Evolutionary conservation across 2,888 invertebrate species (phyloP), one percentile per base, ranked within the genome.

Genomic region (Spialia ferax): DNA sequence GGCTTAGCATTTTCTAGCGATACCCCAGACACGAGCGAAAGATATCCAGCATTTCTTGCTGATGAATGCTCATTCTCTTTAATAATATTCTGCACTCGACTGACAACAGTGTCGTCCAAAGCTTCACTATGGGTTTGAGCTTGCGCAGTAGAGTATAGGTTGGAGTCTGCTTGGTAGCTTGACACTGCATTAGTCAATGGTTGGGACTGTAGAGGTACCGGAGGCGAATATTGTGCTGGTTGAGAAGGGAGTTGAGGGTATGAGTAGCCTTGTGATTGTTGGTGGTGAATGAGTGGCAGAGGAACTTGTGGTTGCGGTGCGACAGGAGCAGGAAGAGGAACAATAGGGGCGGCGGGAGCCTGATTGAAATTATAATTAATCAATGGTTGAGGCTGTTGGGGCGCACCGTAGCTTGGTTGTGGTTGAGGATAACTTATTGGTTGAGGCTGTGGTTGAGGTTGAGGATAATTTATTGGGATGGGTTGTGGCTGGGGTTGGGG

Each of bases 11-110:
- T 86, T 71, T 86, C 92, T 6, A 93, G 76, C 13, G 91, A 85
- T 20, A 93, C 88, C 23, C 93, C 92, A 2, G 93, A 91, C 13
- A 93, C 89, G 20, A 91, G 72, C 0, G 93, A 93, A 26, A 79
- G 74, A 68, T 90, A 92, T 35, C 93, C 93, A 18, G 87, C 83
- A 35, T 86, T 82, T 61, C 80, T 87, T 0, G 93, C 93, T n/a
- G 86, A 81, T 6, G 80, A 83, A 65, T 92, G 93, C 71, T 93
- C 93, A 71, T 81, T 84, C 1, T 92, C 89, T 68, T 81, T 92
- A 23, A 93, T 87, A 23, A 93, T 87, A 67, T 85, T 83, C 71
- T 91, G 89, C 38, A 93, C 86, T 35, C 82, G 84, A 55, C 82
- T 80, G 4, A 93, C 84, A 0, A 90, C 88, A 0, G 87, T 74